Conservation (phyloP, 2,113 vertebrate genomes). For the Columba livia region DNA sequence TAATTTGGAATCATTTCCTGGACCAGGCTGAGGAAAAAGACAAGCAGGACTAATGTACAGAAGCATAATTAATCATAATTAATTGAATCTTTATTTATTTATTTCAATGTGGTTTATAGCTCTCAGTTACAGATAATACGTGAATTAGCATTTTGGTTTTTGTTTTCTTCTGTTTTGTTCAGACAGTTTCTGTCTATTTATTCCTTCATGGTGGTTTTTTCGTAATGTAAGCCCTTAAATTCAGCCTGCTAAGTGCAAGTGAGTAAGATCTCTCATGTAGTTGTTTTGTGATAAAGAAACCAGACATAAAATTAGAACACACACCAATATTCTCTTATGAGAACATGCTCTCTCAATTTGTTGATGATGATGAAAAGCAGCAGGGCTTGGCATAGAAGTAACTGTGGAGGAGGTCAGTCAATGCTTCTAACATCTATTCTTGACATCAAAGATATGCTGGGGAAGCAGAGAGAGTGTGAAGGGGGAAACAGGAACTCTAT, state of each 20-base stretch:
- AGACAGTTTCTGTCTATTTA: neutral
- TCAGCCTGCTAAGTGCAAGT: neutral
- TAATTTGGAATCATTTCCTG: slow-evolving; percentile 49
- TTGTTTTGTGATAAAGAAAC: neutral
- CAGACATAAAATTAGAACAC: neutral
- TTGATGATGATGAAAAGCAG: neutral
- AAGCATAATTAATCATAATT: slow-evolving; percentile 38
- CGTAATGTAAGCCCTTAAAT: neutral
- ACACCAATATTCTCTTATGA: neutral
- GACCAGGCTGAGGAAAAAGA: slow-evolving; percentile 14
- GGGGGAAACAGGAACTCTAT: neutral
- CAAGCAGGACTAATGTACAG: slow-evolving; percentile 34
- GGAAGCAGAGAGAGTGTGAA: neutral
- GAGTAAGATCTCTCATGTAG: neutral
- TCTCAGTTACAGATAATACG: neutral
- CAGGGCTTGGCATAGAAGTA: neutral
- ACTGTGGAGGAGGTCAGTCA: neutral
- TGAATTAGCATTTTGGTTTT: neutral
- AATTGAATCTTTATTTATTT: slow-evolving; percentile 50
- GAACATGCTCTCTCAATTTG: neutral
- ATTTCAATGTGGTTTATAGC: neutral
- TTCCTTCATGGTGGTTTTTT: neutral
- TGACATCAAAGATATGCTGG: neutral
- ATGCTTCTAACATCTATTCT: neutral
- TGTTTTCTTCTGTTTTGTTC: slow-evolving; percentile 7